Percentiles rank a stretch among this genome's conserved stretches.
Conservation (phyloP, 2,797 vertebrate species). For the Babyrousa celebensis region DNA sequence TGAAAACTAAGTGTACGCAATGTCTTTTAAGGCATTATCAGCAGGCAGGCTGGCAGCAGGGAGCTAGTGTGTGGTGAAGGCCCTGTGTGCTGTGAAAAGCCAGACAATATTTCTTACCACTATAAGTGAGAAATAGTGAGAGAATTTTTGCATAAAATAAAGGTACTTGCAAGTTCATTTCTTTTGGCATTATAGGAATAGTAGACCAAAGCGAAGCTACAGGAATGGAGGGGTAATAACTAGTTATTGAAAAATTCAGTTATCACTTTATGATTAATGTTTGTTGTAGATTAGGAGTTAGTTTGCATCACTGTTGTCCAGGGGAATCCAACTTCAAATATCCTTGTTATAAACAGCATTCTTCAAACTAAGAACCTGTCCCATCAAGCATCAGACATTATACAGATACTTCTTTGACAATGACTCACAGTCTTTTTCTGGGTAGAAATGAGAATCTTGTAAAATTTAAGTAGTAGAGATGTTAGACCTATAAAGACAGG, state of each 20-base stretch:
- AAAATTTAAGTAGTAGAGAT: constrained; percentile 56
- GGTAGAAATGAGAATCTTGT: constrained; percentile 8
- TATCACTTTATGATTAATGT: constrained; percentile 10
- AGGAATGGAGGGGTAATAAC: not conserved
- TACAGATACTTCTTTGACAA: constrained; percentile 52
- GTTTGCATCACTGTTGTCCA: constrained; percentile 5
- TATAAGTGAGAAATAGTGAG: not conserved
- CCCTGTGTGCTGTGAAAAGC: not conserved
- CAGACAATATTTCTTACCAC: not conserved
- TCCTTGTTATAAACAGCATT: constrained; percentile 66
- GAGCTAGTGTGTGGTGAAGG: not conserved
- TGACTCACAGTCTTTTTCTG: constrained; percentile 25
- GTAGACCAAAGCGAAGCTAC: not conserved
- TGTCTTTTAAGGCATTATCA: not conserved
- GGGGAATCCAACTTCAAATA: constrained; percentile 35
- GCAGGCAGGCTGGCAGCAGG: not conserved
- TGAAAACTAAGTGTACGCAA: not conserved
- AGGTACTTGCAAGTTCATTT: not conserved
- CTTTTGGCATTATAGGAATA: not conserved
- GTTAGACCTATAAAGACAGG: constrained; percentile 1
- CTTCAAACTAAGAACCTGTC: not conserved
- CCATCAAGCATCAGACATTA: not conserved
- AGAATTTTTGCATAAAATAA: not conserved
- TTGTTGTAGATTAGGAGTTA: constrained; percentile 48
- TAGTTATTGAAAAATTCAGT: not conserved